Evolutionary conservation across 2,888 invertebrate genomes (phyloP).

Genomic region (Meliscaeva auricollis): DNA sequence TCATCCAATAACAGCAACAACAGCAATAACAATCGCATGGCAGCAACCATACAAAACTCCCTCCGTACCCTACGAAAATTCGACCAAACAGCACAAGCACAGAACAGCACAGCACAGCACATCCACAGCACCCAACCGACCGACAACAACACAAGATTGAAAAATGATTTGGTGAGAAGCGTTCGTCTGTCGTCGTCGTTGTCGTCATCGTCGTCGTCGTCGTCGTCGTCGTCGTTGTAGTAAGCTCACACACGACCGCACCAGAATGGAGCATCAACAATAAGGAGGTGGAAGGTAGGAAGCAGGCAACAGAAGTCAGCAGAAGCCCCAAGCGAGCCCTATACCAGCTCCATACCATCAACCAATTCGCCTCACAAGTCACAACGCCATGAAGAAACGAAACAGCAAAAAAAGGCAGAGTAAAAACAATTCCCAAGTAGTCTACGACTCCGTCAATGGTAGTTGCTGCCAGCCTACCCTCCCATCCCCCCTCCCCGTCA

Average conservation of each 20-base stretch:
- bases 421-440: constrained; percentile 73
- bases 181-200: constrained; percentile 35
- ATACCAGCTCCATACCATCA: constrained; percentile 44
- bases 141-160: constrained; percentile 68
- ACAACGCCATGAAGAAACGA: constrained; percentile 22
- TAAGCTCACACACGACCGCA: constrained; percentile 70
- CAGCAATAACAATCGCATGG: constrained; percentile 63
- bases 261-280: constrained; percentile 62
- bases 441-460: constrained; percentile 71
- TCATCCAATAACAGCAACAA: constrained; percentile 63
- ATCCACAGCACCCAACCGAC: constrained; percentile 43
- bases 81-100: constrained; percentile 48
- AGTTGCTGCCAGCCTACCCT: constrained; percentile 40
- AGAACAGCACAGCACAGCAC: constrained; percentile 28
- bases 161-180: constrained; percentile 73
- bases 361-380: constrained; percentile 35
- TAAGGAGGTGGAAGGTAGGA: constrained; percentile 39
- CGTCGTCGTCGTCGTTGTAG: constrained; percentile 38
- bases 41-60: constrained; percentile 63
- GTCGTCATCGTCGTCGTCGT: not conserved
- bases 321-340: constrained; percentile 66
- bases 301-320: constrained; percentile 58
- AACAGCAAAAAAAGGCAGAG: constrained; percentile 66
- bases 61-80: constrained; percentile 39
- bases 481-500: not conserved